phyloP scores from a whole-genome alignment of 2,797 vertebrate species.

The Galago senegalensis region DNA sequence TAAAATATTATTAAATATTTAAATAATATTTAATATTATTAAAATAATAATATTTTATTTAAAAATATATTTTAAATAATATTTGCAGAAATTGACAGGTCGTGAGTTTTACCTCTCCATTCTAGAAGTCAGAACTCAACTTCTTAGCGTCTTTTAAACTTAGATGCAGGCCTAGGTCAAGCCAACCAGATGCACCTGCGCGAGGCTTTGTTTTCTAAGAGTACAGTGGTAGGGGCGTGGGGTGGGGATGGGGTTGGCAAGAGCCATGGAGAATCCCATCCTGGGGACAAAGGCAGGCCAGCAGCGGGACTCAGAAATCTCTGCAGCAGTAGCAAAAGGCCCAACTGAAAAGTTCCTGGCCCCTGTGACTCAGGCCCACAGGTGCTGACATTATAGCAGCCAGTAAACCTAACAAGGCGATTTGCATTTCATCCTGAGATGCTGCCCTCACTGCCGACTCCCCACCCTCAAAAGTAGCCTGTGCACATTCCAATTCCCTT shows the following conservation, averaged over 20 bases:
- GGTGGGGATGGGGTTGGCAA: fast-evolving
- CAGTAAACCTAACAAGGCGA: neutral
- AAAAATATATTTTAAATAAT: too few species aligned
- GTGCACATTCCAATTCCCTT: too few species aligned
- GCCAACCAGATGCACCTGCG: neutral
- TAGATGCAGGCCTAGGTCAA: neutral
- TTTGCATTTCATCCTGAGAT: neutral
- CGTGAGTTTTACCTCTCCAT: neutral
- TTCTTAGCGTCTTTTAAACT: neutral
- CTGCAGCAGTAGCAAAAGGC: neutral
- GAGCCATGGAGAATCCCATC: fast-evolving
- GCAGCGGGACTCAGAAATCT: neutral
- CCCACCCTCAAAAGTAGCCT: neutral
- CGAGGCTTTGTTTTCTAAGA: neutral
- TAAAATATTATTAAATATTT: too few species aligned
- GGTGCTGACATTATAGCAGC: neutral
- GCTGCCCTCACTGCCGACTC: neutral
- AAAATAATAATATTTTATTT: too few species aligned
- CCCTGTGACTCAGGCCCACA: neutral
- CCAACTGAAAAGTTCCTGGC: neutral
- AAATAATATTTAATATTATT: too few species aligned
- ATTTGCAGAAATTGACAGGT: neutral
- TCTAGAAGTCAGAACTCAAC: neutral
- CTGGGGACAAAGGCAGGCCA: neutral
- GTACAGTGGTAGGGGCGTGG: neutral